Percentiles rank a stretch among this genome's conserved stretches.
These are phyloP conservation scores for Tenrec ecaudatus DNA, from an alignment of 2,113 vertebrate species.

Conservation along the genomic window DNA sequence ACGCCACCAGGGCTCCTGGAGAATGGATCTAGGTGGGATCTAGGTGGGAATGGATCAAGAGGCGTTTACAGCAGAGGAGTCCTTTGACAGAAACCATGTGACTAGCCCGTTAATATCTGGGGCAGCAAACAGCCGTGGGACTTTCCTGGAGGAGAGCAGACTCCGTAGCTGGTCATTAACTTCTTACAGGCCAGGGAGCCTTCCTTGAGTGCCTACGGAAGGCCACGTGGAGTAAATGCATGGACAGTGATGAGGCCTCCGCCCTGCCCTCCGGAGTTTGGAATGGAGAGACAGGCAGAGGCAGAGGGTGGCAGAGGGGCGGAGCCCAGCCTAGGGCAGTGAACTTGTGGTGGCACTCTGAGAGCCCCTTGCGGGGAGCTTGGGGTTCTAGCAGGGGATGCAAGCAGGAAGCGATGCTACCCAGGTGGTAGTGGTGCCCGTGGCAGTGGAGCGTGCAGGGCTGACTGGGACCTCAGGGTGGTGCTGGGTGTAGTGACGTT, in stretches of 20 bases:
- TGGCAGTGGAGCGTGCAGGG: too few relatives aligned
- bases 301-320: background rate
- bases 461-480: background rate
- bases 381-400: too few relatives aligned
- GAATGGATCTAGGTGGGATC: background rate
- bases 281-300: background rate
- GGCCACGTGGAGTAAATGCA: background rate
- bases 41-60: fast-evolving
- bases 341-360: background rate
- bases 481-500: background rate
- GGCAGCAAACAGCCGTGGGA: background rate
- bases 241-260: fast-evolving
- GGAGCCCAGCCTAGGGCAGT: background rate
- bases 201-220: background rate
- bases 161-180: background rate
- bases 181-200: background rate
- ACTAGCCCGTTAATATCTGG: background rate
- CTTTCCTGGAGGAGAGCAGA: background rate
- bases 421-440: background rate
- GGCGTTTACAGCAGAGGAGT: too few relatives aligned
- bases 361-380: background rate
- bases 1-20: background rate
- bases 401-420: background rate
- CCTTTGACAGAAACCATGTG: background rate
- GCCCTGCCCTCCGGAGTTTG: background rate